These are phyloP conservation scores for Lapara coniferarum DNA, from an alignment of 2,888 invertebrate species.

Conservation along the genomic window DNA sequence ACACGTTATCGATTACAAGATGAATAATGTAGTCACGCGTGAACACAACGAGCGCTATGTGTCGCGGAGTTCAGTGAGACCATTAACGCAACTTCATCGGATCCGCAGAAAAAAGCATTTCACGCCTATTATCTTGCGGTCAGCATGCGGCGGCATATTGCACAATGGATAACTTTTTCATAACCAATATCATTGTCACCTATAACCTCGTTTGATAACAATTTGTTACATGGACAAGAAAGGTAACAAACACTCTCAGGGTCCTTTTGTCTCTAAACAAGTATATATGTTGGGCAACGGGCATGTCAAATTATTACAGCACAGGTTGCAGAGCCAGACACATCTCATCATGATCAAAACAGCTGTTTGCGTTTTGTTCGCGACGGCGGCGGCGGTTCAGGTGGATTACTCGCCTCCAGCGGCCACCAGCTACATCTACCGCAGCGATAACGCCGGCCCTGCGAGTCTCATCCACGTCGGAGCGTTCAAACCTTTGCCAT, in stretches of 20 bases:
- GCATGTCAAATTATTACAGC: constrained; percentile 73
- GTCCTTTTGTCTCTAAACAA: constrained; percentile 68
- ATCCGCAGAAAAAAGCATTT: constrained; percentile 59
- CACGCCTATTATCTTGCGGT: constrained; percentile 61
- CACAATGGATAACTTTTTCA: constrained; percentile 69
- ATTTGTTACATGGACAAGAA: constrained; percentile 79
- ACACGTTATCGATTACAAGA: not conserved
- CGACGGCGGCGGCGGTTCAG: constrained; percentile 61
- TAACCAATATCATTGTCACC: constrained; percentile 73
- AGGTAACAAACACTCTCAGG: constrained; percentile 66
- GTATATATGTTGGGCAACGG: constrained; percentile 81
- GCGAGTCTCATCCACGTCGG: constrained; percentile 74
- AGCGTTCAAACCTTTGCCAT: constrained; percentile 59
- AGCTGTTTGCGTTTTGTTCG: constrained; percentile 57
- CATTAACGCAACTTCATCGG: constrained; percentile 28
- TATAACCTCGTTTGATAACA: constrained; percentile 77
- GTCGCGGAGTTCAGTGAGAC: constrained; percentile 8
- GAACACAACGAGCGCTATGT: not conserved
- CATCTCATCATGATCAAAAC: constrained; percentile 70
- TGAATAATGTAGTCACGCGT: constrained; percentile 4
- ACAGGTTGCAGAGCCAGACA: constrained; percentile 60
- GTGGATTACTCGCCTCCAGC: constrained; percentile 73
- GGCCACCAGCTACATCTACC: constrained; percentile 82
- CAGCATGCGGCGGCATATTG: constrained; percentile 52
- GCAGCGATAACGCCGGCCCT: constrained; percentile 77